Evolutionary conservation across 2,888 invertebrate species (phyloP).

Genomic region (Exephanes ischioxanthus): DNA sequence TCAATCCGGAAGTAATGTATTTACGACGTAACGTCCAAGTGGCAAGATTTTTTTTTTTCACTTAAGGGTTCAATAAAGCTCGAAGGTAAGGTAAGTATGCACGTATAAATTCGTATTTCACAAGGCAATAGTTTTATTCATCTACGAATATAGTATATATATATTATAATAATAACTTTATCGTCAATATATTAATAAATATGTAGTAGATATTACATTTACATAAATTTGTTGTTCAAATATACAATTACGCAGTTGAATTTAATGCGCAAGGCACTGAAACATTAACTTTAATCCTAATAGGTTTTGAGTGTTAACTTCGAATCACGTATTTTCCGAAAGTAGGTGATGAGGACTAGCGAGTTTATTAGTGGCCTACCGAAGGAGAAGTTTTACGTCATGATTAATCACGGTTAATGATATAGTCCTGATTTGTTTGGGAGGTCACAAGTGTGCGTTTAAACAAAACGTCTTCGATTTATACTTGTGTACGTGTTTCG

Average conservation of each 20-base stretch:
- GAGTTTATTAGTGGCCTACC: constrained; percentile 42
- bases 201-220: constrained; percentile 74
- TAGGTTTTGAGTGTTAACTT: constrained; percentile 50
- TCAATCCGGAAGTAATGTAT: too few species aligned
- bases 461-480: neutral
- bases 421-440: constrained; percentile 21
- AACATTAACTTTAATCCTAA: constrained; percentile 62
- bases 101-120: constrained; percentile 41
- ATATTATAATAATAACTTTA: constrained; percentile 69
- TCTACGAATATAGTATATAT: constrained; percentile 62
- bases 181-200: constrained; percentile 74
- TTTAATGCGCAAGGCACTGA: constrained; percentile 71
- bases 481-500: neutral
- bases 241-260: constrained; percentile 73
- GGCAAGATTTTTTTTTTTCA: neutral
- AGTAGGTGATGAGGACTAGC: constrained; percentile 47
- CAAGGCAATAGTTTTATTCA: constrained; percentile 68
- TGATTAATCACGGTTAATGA: constrained; percentile 30
- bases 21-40: too few species aligned
- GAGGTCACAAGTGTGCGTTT: neutral
- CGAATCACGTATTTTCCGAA: constrained; percentile 34
- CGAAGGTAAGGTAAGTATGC: constrained; percentile 10
- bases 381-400: constrained; percentile 35
- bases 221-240: constrained; percentile 73
- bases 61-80: neutral